Percentiles rank a stretch among this genome's conserved stretches.
These are phyloP conservation scores for Dipodomys stephensi DNA, from an alignment of 2,113 vertebrate genomes.

Conservation along the genomic window DNA sequence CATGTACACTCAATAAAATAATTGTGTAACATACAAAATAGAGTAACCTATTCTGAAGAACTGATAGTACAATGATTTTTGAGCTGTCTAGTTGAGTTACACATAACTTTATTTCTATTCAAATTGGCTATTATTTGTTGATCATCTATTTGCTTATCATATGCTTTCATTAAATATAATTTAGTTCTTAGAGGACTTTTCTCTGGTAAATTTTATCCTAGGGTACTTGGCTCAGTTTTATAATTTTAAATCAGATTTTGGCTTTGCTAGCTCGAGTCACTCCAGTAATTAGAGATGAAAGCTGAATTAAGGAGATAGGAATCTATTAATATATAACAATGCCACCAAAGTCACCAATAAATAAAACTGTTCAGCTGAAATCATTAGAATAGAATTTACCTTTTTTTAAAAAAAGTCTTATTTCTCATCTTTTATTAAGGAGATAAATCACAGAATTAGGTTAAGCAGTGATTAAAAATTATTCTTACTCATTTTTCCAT, in stretches of 20 bases:
- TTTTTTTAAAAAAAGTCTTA: slow-evolving; percentile 43
- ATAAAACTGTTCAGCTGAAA: slow-evolving; percentile 53
- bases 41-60: not conserved
- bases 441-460: slow-evolving; percentile 63
- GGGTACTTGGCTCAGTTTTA: slow-evolving; percentile 27
- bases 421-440: slow-evolving; percentile 58
- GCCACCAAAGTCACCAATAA: slow-evolving; percentile 57
- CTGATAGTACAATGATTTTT: not conserved
- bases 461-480: slow-evolving; percentile 58
- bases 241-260: slow-evolving; percentile 63
- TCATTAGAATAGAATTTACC: slow-evolving; percentile 62
- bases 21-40: not conserved
- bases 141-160: slow-evolving; percentile 40
- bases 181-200: not conserved
- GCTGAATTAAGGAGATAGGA: slow-evolving; percentile 58
- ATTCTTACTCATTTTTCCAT: slow-evolving; percentile 54
- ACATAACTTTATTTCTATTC: not conserved
- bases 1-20: not conserved
- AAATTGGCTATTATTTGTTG: slow-evolving; percentile 18
- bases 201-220: slow-evolving; percentile 14
- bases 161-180: not conserved
- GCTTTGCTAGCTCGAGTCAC: slow-evolving; percentile 1
- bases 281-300: slow-evolving; percentile 67
- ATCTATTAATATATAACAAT: slow-evolving; percentile 74
- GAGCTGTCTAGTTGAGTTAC: not conserved